phyloP scores from a whole-genome alignment of 1,140 invertebrate species.

The Dendroctonus valens region DNA sequence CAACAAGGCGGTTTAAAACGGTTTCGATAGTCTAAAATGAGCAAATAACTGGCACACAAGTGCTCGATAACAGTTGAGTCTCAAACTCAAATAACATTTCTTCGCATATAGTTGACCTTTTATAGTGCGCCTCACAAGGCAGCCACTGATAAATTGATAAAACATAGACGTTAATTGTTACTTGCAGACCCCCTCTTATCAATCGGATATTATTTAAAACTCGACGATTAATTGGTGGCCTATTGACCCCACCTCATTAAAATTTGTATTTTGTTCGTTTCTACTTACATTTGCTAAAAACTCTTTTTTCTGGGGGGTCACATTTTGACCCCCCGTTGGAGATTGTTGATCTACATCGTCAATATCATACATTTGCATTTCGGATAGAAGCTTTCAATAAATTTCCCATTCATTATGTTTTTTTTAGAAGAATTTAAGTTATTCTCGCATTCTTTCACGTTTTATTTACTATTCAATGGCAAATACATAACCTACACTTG shows the following conservation, averaged over 20 bases:
- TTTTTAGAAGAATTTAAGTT: no score
- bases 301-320: slow-evolving; percentile 24
- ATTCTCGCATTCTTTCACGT: no score
- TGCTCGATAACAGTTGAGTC: no score
- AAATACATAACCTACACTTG: no score
- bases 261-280: slow-evolving; percentile 5
- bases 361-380: slow-evolving; percentile 18
- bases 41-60: no score
- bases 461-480: no score
- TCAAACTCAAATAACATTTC: no score
- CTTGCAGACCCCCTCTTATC: slow-evolving; percentile 28
- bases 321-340: slow-evolving; percentile 15
- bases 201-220: slow-evolving; percentile 19
- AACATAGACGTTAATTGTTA: slow-evolving; percentile 15
- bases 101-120: slow-evolving; percentile 8
- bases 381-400: not conserved
- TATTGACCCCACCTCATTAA: slow-evolving; percentile 24
- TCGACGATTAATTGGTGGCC: slow-evolving; percentile 13
- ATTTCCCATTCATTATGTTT: no score
- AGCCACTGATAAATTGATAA: slow-evolving; percentile 17
- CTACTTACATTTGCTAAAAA: slow-evolving; percentile 34
- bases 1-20: no score
- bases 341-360: slow-evolving; percentile 22
- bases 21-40: no score
- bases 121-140: slow-evolving; percentile 18